Evolutionary conservation across 2,797 vertebrate species (phyloP), one percentile per base, ranked within the genome.

Genomic region (Typhlichthys eigenmanni): DNA sequence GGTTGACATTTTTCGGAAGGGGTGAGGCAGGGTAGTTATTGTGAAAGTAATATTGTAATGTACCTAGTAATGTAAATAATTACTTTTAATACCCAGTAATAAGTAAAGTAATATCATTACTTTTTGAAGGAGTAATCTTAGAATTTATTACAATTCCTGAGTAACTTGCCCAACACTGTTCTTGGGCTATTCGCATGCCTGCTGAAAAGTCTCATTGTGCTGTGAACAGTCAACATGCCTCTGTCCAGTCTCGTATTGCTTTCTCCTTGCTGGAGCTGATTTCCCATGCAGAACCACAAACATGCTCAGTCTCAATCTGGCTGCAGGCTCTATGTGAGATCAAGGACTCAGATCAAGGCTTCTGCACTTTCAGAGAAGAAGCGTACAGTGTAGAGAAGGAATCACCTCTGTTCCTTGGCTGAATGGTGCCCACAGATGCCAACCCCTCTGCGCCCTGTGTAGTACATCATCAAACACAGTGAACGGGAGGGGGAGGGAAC

Each of bases 241-340:
- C 64, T 76, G 72, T 79, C 56, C 84, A 73, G 69, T 84, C 68
- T 79, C 68, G 74, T 84, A 84, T 80, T 68, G 63, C 62, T 83
- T 51, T 75, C 66, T 55, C 57, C 64, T 75, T 58, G 58, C 71
- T 76, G 80, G 75, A 81, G 74, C 75, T 67, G 71, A 89, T 86
- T 80, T 86, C 74, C 84, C 8, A 85, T 85, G 76, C 76, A 74
- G 69, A 81, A 64, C 74, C 47, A 68, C 64, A 71, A 60, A 71
- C 75, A 19, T 81, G 77, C 60, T 74, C 66, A 10, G 58, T 66
- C 75, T 72, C 32, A 0, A 62, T 79, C 58, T 74, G 14, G 84
- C 86, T 85, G 81, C 71, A 9, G 81, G 83, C 76, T 60, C 49
- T 71, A 71, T 76, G 24, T 77, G 74, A 85, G 80, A 85, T 85